Conservation (phyloP, 2,888 invertebrate genomes). For the Lissonota sp. region DNA sequence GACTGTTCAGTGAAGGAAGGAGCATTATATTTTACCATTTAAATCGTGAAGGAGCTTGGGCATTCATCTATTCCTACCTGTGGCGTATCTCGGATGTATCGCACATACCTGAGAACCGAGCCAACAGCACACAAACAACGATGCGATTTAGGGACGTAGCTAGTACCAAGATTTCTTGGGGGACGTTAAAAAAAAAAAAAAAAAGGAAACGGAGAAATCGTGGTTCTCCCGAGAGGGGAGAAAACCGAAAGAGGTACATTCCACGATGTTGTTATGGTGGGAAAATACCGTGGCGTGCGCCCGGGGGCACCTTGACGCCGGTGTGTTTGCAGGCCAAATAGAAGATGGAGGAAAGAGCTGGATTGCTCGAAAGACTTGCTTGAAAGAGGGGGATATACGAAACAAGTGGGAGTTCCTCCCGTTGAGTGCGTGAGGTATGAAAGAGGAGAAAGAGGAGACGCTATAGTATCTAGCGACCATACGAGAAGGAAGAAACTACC, state of each 20-base stretch:
- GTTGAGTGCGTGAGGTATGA: conserved; percentile 15
- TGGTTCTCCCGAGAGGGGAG: not conserved
- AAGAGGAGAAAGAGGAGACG: conserved; percentile 39
- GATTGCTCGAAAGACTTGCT: conserved; percentile 41
- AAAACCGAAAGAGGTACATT: conserved; percentile 16
- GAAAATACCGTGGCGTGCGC: conserved; percentile 37
- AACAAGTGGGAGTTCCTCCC: too few relatives aligned
- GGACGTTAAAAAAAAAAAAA: conserved; percentile 15
- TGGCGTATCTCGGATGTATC: conserved; percentile 13
- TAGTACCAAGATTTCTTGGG: conserved; percentile 16
- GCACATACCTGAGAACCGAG: conserved; percentile 26
- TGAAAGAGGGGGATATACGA: conserved; percentile 18
- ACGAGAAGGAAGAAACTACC: conserved; percentile 24
- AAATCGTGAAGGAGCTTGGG: not conserved
- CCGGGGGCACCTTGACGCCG: conserved; percentile 48
- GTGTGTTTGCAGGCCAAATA: conserved; percentile 52
- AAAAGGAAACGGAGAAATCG: not conserved
- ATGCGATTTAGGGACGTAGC: conserved; percentile 40
- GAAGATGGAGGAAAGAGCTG: conserved; percentile 59
- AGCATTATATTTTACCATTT: too few relatives aligned
- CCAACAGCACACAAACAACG: not conserved
- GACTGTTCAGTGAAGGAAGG: too few relatives aligned
- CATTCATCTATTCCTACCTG: conserved; percentile 7
- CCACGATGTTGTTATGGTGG: conserved; percentile 47
- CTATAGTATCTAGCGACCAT: conserved; percentile 1